Evolutionary conservation across 2,888 invertebrate genomes (phyloP).

Genomic region (Limnephilus auricula): DNA sequence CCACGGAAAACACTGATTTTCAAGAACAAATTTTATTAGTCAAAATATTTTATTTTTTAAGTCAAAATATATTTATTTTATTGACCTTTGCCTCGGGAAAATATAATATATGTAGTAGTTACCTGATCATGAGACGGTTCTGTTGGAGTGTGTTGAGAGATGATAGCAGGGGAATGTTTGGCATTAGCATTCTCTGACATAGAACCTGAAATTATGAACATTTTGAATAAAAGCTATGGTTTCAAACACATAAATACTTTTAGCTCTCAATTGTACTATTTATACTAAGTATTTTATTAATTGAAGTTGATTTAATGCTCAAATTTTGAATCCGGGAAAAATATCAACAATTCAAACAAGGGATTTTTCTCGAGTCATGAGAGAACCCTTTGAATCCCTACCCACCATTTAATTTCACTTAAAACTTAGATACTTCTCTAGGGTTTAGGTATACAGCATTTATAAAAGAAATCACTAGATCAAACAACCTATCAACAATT

Average conservation of each 20-base stretch:
- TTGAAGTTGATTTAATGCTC: neutral
- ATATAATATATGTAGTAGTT: neutral
- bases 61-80: too few relatives aligned
- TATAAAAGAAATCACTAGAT: too few relatives aligned
- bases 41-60: too few relatives aligned
- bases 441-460: too few relatives aligned
- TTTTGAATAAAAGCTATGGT: neutral
- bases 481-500: too few relatives aligned
- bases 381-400: too few relatives aligned
- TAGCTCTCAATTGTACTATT: neutral
- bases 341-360: neutral
- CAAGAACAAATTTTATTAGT: too few relatives aligned
- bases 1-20: too few relatives aligned
- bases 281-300: neutral
- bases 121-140: conserved; percentile 66
- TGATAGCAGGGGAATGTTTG: conserved; percentile 64
- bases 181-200: conserved; percentile 67
- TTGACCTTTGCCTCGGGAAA: neutral
- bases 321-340: neutral
- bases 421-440: too few relatives aligned
- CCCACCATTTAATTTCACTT: too few relatives aligned
- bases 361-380: too few relatives aligned
- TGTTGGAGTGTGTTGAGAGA: conserved; percentile 69
- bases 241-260: neutral
- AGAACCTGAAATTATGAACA: conserved; percentile 67